These are phyloP conservation scores for Phyllopteryx taeniolatus DNA, from an alignment of 2,113 vertebrate species.

Conservation along the genomic window DNA sequence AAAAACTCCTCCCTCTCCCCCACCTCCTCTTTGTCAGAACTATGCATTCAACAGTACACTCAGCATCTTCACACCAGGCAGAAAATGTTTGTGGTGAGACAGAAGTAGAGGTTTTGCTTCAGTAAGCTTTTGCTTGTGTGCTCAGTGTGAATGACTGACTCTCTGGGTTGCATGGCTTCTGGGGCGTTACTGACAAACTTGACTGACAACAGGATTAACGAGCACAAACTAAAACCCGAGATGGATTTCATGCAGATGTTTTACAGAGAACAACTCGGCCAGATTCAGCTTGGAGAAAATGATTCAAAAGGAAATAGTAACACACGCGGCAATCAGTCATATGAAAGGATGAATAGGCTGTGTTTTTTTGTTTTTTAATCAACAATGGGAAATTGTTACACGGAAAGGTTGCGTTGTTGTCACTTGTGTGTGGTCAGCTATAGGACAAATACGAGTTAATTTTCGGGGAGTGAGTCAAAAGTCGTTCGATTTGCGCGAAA, in stretches of 20 bases:
- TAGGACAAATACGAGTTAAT: no score
- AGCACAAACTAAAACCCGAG: conserved; percentile 20
- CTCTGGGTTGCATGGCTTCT: conserved; percentile 6
- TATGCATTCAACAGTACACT: not conserved
- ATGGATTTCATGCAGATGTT: conserved; percentile 2
- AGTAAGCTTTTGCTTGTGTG: not conserved
- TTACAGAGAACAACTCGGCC: not conserved
- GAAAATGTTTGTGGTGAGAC: not conserved
- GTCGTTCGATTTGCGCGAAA: not conserved
- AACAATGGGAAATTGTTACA: not conserved
- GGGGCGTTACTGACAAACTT: conserved; percentile 25
- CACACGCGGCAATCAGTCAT: not conserved
- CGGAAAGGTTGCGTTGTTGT: no score
- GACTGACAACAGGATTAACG: conserved; percentile 41
- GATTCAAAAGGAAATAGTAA: not conserved
- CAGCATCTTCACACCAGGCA: not conserved
- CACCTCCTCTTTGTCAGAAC: not conserved
- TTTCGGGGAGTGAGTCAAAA: not conserved
- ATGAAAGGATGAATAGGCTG: not conserved
- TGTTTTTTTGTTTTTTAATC: not conserved
- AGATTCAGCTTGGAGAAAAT: not conserved
- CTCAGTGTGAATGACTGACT: no score
- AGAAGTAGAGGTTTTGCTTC: not conserved
- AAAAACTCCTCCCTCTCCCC: no score
- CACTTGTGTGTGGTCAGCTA: no score